Evolutionary conservation across 92 coral and sea anemone species (phyloP), one percentile per base, ranked within the genome.

Genomic region (Micromussa lordhowensis): DNA sequence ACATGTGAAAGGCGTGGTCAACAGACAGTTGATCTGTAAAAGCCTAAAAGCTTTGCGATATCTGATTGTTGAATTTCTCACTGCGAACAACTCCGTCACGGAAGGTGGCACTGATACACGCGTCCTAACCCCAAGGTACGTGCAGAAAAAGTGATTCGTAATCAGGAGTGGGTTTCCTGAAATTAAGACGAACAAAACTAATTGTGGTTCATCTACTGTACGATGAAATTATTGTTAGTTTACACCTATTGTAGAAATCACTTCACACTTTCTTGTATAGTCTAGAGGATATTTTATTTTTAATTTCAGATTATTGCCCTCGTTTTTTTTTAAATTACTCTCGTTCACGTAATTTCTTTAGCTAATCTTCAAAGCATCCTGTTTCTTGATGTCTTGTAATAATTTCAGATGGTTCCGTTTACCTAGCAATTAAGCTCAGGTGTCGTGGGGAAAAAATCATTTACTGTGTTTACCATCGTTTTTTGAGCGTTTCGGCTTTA

Each of bases 391-490:
- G 53, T 4, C 11, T 83, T 58, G 24, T 10, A 70, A 49, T 31
- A n/a, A 73, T 57, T 55, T 57, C 70, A 35, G 73, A 30, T 48
- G 36, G 34, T n/a, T 57, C 35, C 11, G 73, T 84, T 84, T 74
- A 36, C 88, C 61, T 24, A 74, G 71, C 88, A 73, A 58, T 84
- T 74, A 74, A 24, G 28, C 40, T 38, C 79, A 44, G 81, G 55
- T 84, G 81, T n/a, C 22, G 14, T 38, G 54, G 49, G 48, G 59
- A 36, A 74, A 70, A 34, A 32, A 54, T 53, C 14, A 36, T 44
- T 44, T 55, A 84, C 58, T 58, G 51, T 74, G 80, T 84, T 84
- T 84, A 84, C 88, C 58, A 21, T 78, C 57, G 14, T 53, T 87
- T 55, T 66, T 14, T 17, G 79, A 66, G 26, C 48, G 80, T 68